phyloP scores from a whole-genome alignment of 2,797 vertebrate genomes.

The Natrix natrix region DNA sequence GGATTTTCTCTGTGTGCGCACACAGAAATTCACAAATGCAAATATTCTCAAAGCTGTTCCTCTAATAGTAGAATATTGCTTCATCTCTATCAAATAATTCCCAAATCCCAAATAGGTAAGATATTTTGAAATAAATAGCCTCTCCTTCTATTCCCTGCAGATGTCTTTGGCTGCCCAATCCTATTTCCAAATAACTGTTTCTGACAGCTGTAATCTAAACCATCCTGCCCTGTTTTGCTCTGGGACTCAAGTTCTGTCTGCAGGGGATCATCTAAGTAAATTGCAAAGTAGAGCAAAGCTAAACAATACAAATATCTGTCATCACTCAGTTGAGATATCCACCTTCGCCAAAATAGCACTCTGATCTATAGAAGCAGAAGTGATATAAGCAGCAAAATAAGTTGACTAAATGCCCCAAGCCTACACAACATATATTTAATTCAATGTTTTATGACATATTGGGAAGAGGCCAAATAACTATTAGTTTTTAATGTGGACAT shows the following conservation, averaged over 20 bases:
- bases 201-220: slow-evolving; percentile 34
- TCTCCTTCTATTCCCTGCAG: slow-evolving; percentile 22
- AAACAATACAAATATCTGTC: slow-evolving; percentile 36
- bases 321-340: slow-evolving; percentile 7
- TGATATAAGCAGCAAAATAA: slow-evolving; percentile 12
- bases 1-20: not conserved
- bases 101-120: slow-evolving; percentile 3
- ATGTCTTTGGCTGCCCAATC: slow-evolving; percentile 25
- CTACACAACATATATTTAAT: not conserved
- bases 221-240: slow-evolving; percentile 21
- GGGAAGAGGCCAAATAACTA: not conserved
- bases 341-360: slow-evolving; percentile 13
- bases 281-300: slow-evolving; percentile 23
- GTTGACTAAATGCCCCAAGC: not conserved
- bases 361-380: slow-evolving; percentile 3
- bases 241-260: slow-evolving; percentile 9
- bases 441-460: not conserved
- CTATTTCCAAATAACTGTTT: slow-evolving; percentile 25
- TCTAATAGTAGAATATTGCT: slow-evolving; percentile 22
- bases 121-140: slow-evolving; percentile 23
- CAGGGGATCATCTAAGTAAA: slow-evolving; percentile 28
- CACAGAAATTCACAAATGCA: slow-evolving; percentile 28
- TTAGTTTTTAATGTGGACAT: not conserved
- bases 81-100: not conserved
- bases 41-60: not conserved